Evolutionary conservation across 2,888 invertebrate species (phyloP).

Genomic region (Lycocerus yunnanus): DNA sequence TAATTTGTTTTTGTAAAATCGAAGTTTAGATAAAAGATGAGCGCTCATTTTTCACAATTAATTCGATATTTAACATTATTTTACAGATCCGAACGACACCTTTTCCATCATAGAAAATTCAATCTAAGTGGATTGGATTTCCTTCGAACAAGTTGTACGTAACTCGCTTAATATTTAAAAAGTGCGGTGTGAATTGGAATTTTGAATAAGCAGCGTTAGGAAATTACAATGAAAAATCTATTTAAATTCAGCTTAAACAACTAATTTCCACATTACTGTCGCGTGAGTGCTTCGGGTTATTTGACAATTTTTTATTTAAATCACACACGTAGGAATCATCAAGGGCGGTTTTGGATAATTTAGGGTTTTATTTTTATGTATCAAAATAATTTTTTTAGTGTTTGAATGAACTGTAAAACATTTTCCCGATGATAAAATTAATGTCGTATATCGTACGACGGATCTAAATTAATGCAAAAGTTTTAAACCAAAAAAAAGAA

Average conservation of each 20-base stretch:
- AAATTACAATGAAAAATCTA: not conserved
- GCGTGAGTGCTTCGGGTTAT: not conserved
- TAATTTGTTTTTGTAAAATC: not conserved
- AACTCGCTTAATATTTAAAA: not conserved
- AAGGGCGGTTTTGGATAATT: not conserved
- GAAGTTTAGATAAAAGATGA: not conserved
- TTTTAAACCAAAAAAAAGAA: not conserved
- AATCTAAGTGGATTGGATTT: not conserved
- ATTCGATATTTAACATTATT: not conserved
- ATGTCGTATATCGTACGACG: no score
- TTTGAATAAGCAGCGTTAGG: not conserved
- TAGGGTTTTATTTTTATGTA: not conserved
- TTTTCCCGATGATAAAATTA: not conserved
- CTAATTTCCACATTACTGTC: not conserved
- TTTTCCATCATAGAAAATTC: not conserved
- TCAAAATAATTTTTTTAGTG: not conserved
- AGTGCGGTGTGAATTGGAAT: not conserved
- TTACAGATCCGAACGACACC: not conserved
- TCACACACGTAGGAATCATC: not conserved
- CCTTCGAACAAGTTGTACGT: not conserved
- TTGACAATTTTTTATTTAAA: not conserved
- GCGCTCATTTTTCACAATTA: not conserved
- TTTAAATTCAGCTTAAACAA: not conserved
- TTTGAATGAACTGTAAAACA: not conserved
- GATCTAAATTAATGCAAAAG: not conserved